These are phyloP conservation scores for Balaeniceps rex DNA, from an alignment of 2,113 vertebrate genomes.

Conservation along the genomic window DNA sequence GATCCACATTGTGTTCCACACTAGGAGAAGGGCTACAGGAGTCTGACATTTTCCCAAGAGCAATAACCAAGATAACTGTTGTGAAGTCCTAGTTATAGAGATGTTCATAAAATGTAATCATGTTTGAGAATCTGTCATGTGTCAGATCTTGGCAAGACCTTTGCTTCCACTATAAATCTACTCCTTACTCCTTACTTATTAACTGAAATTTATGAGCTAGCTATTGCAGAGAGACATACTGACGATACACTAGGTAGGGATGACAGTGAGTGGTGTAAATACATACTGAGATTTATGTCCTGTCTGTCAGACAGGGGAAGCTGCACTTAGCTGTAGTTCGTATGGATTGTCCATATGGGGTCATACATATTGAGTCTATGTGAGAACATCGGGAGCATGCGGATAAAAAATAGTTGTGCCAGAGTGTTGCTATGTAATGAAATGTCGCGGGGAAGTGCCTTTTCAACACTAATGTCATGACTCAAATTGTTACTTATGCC, in stretches of 20 bases:
- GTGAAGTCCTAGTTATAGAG: neutral
- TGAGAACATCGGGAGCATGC: neutral
- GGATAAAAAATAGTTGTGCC: neutral
- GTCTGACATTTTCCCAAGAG: neutral
- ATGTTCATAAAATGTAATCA: neutral
- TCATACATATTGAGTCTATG: fast-evolving
- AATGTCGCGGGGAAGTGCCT: neutral
- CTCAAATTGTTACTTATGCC: neutral
- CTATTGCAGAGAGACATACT: neutral
- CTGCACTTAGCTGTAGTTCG: neutral
- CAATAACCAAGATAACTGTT: neutral
- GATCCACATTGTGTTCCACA: neutral
- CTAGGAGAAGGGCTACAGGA: neutral
- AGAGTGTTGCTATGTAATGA: neutral
- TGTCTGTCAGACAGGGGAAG: neutral
- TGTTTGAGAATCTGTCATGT: neutral
- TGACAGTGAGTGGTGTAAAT: neutral
- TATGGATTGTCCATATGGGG: neutral
- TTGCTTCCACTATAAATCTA: neutral
- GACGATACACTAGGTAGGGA: neutral
- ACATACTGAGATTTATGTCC: neutral
- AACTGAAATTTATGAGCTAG: neutral
- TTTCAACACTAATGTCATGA: too few relatives aligned
- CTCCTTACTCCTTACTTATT: neutral
- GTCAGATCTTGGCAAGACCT: neutral